A percentile compares a stretch with the other conserved stretches of the same genome.
phyloP scores from a whole-genome alignment of 2,888 invertebrate species.

The Blomia tropicalis region DNA sequence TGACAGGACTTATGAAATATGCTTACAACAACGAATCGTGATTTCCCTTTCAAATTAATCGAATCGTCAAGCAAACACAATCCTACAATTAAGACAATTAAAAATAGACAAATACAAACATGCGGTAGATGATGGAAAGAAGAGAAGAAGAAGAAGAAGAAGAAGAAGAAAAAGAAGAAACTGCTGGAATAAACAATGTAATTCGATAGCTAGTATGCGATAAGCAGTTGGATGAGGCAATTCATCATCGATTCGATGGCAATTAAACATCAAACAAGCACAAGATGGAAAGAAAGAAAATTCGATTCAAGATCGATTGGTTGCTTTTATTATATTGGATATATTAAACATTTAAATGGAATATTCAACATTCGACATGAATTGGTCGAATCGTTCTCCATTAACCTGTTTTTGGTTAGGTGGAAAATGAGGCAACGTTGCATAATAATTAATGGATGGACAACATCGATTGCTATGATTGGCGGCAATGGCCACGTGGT shows the following conservation, averaged over 20 bases:
- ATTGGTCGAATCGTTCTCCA: not conserved
- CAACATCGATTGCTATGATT: not conserved
- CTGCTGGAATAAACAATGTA: slow-evolving; percentile 5
- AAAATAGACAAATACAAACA: slow-evolving; percentile 9
- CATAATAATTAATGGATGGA: too few species aligned
- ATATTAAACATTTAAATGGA: too few species aligned
- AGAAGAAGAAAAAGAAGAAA: too few species aligned
- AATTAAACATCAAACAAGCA: not conserved
- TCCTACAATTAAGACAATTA: slow-evolving; percentile 5
- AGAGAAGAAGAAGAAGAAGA: too few species aligned
- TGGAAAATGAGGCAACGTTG: not conserved
- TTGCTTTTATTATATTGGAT: too few species aligned
- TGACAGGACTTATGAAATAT: slow-evolving; percentile 7
- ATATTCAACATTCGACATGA: too few species aligned
- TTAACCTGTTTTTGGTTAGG: not conserved
- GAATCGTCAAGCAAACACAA: not conserved
- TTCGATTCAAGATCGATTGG: too few species aligned
- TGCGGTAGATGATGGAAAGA: too few species aligned
- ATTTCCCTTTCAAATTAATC: too few species aligned
- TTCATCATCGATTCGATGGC: slow-evolving; percentile 7
- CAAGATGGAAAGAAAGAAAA: not conserved
- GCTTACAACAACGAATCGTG: too few species aligned
- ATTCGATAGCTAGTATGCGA: not conserved
- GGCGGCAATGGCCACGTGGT: not conserved
- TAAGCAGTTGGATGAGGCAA: not conserved